Evolutionary conservation across 2,888 invertebrate species (phyloP).

Genomic region (Lamellibrachia satsuma): DNA sequence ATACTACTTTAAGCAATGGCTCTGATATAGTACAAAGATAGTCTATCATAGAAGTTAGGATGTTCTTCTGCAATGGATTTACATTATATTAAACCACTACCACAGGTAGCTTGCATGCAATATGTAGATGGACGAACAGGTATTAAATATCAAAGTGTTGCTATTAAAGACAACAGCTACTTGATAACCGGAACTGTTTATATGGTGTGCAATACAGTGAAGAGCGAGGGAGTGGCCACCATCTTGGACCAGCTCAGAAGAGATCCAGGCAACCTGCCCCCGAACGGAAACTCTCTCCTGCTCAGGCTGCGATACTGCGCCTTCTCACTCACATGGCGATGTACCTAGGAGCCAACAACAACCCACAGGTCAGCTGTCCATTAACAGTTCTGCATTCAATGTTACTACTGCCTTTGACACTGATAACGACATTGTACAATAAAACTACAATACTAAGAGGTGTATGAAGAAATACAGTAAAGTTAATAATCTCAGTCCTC

Average conservation of each 20-base stretch:
- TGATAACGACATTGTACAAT: not conserved
- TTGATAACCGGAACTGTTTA: not conserved
- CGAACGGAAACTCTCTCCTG: conserved; percentile 48
- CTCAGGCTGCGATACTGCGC: conserved; percentile 46
- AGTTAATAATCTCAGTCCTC: not conserved
- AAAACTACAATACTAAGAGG: not conserved
- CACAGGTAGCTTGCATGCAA: too few species aligned
- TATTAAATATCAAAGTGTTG: too few species aligned
- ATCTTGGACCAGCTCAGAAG: conserved; percentile 47
- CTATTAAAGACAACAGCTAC: not conserved
- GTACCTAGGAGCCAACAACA: conserved; percentile 44
- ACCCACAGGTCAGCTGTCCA: not conserved
- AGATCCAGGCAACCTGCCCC: conserved; percentile 40
- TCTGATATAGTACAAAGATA: too few species aligned
- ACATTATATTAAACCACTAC: too few species aligned
- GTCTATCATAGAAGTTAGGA: too few species aligned
- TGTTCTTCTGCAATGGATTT: too few species aligned
- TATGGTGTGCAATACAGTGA: not conserved
- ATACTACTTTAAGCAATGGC: too few species aligned
- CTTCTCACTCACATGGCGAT: conserved; percentile 52
- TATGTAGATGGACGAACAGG: too few species aligned
- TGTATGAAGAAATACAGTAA: not conserved
- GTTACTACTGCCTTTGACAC: not conserved
- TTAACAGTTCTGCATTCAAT: not conserved
- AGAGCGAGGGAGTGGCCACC: conserved; percentile 46